phyloP scores from a whole-genome alignment of 2,888 invertebrate genomes.

The Lordiphosa andalusiaca region DNA sequence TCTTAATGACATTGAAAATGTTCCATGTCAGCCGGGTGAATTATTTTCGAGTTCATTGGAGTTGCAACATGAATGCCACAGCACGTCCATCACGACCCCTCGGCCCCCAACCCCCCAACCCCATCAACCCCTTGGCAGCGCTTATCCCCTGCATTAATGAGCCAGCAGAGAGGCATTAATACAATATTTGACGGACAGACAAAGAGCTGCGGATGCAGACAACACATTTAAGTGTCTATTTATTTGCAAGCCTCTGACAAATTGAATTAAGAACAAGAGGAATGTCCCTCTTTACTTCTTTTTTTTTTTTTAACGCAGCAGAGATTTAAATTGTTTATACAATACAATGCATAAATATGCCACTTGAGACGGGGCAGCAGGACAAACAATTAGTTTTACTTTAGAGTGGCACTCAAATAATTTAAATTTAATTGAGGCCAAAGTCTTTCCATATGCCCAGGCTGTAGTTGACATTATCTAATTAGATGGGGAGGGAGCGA shows the following conservation, averaged over 20 bases:
- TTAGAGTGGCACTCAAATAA: conserved; percentile 60
- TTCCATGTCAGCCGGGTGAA: conserved; percentile 8
- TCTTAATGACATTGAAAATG: conserved; percentile 62
- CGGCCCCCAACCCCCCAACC: too few species aligned
- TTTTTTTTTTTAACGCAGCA: background rate
- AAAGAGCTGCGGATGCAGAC: conserved; percentile 33
- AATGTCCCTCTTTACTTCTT: conserved; percentile 1
- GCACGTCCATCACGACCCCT: conserved; percentile 16
- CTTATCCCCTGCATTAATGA: conserved; percentile 70
- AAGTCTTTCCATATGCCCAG: too few species aligned
- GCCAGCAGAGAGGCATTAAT: conserved; percentile 70
- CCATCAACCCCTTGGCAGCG: conserved; percentile 10
- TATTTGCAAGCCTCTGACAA: conserved; percentile 59
- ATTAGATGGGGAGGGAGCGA: conserved; percentile 54
- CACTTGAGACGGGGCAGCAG: conserved; percentile 14
- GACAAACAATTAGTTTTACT: conserved; percentile 73
- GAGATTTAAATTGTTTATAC: conserved; percentile 5
- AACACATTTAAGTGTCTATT: conserved; percentile 60
- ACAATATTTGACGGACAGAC: conserved; percentile 32
- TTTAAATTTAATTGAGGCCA: conserved; percentile 76
- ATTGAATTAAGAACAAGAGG: conserved; percentile 54
- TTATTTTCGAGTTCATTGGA: conserved; percentile 59
- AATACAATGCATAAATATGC: too few species aligned
- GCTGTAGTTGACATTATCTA: conserved; percentile 64
- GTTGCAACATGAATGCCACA: conserved; percentile 58